Conservation (phyloP, 2,113 vertebrate species). For the Anguilla rostrata region DNA sequence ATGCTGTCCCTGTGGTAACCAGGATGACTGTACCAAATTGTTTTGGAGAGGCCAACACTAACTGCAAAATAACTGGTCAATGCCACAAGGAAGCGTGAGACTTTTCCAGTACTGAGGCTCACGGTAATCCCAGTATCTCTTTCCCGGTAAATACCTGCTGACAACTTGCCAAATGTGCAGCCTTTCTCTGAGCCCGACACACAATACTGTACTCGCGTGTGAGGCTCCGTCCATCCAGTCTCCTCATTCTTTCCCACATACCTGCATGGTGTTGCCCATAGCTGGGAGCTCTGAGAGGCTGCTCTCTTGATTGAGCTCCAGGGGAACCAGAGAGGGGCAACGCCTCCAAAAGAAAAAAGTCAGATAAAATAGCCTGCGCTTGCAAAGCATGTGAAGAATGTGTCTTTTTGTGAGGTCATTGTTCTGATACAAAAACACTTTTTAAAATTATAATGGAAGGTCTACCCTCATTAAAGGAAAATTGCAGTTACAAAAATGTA, state of each 20-base stretch:
- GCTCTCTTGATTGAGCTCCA: neutral
- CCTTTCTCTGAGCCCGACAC: neutral
- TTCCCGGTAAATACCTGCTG: neutral
- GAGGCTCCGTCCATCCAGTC: neutral
- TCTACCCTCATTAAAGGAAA: neutral
- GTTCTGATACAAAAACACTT: neutral
- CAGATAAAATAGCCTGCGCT: neutral
- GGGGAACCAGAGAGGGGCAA: neutral
- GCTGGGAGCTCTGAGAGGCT: neutral
- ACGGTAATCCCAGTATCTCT: slow-evolving; percentile 11
- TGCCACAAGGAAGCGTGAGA: too few species aligned
- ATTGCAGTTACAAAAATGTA: neutral
- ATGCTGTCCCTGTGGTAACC: neutral
- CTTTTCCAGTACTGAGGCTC: neutral
- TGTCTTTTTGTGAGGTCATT: neutral
- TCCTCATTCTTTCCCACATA: slow-evolving; percentile 17
- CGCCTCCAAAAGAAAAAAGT: neutral
- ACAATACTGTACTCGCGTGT: neutral
- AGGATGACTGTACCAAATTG: neutral
- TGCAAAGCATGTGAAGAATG: slow-evolving; percentile 19
- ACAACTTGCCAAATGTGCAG: neutral
- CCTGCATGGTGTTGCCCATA: neutral
- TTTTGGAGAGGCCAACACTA: neutral
- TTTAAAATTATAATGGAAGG: neutral
- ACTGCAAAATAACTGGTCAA: neutral